Conservation (phyloP, 2,888 invertebrate species). For the Erynnis tages region DNA sequence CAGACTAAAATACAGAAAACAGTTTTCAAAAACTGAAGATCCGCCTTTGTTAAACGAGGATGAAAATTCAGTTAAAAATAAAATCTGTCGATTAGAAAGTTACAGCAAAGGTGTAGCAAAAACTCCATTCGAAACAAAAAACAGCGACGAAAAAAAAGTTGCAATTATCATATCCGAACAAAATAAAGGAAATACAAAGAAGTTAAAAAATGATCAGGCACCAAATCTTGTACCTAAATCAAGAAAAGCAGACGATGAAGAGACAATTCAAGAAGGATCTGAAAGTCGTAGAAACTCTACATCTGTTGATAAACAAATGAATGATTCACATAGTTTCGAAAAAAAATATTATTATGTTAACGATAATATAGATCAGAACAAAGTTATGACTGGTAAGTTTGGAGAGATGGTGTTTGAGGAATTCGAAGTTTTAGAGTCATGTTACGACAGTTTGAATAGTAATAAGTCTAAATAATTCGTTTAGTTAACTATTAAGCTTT, state of each 20-base stretch:
- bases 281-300: conserved; percentile 40
- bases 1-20: conserved; percentile 67
- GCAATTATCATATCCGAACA: conserved; percentile 42
- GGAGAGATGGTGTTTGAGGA: conserved; percentile 94
- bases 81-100: conserved; percentile 75
- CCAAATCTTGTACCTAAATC: conserved; percentile 32
- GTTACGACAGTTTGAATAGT: conserved; percentile 82
- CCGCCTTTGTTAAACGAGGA: conserved; percentile 69
- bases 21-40: conserved; percentile 60
- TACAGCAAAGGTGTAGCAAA: conserved; percentile 73
- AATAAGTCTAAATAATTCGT: conserved; percentile 71
- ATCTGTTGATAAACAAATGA: conserved; percentile 47
- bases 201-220: conserved; percentile 41
- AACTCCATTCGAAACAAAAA: conserved; percentile 68
- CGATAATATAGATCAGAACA: conserved; percentile 80
- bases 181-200: conserved; percentile 34
- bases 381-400: conserved; percentile 82
- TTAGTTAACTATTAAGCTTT: conserved; percentile 50
- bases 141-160: conserved; percentile 48
- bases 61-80: conserved; percentile 77
- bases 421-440: conserved; percentile 86
- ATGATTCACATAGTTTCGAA: conserved; percentile 66
- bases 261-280: conserved; percentile 37
- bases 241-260: conserved; percentile 40
- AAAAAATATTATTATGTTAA: conserved; percentile 84